Evolutionary conservation across 2,888 invertebrate species (phyloP), one percentile per base, ranked within the genome.

Genomic region (Drosophila cognata): DNA sequence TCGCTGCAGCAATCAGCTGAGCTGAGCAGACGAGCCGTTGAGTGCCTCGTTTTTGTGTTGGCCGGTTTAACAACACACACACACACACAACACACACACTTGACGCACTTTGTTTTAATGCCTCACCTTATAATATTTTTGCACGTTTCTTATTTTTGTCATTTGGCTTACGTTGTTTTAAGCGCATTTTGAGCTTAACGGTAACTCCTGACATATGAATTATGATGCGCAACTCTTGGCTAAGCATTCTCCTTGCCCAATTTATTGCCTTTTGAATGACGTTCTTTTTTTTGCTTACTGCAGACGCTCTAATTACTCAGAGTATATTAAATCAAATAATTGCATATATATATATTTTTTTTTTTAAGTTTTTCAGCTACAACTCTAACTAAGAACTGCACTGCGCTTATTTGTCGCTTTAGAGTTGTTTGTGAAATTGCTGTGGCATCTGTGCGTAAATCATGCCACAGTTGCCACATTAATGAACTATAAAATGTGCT

Each of bases 161-260:
- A 48, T 65, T 65, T 71, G 58, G 59, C 67, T 71, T 72, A 63
- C 63, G 70, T 70, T 69, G 50, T 73, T 78, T 81, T 84, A 91
- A 89, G 88, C 91, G 74, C 78, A 81, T 85, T 88, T 90, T 68
- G 78, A 74, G 91, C 91, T 91, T 91, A 91, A 88, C 91, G 79
- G 84, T 72, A 77, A 73, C 71, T 71, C 59, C 52, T 79, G 75
- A 73, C 84, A 76, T 71, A 77, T 90, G 91, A 90, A 84, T 89
- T 89, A 90, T 91, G 77, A 64, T 68, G 57, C 48, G 52, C 67
- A 66, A 56, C 67, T 64, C 35, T 33, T 60, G 71, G 51, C 48
- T 62, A 41, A 62, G 48, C 71, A 53, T 52, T 31, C 33, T 7
- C 48, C 31, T 38, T 58, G 72, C 28, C 58, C 58, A 51, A 43